phyloP scores from a whole-genome alignment of 2,797 vertebrate species.

The Synaphobranchus kaupii region DNA sequence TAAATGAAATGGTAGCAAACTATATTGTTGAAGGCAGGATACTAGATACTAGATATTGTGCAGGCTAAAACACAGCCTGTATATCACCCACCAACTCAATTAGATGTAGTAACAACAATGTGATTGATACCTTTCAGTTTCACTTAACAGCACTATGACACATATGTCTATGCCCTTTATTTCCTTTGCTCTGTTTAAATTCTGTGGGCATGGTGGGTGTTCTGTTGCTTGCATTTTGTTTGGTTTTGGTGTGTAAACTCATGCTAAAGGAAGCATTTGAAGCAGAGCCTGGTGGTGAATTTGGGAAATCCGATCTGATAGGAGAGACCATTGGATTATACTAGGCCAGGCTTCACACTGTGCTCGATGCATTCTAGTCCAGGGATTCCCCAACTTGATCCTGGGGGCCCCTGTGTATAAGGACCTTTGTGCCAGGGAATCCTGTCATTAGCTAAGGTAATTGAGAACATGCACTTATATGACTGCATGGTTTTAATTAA shows the following conservation, averaged over 20 bases:
- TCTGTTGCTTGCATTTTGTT: slow-evolving; percentile 54
- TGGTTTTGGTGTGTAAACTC: slow-evolving; percentile 18
- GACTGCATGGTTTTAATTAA: background rate
- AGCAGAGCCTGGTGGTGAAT: background rate
- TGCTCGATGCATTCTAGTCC: background rate
- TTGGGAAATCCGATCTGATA: background rate
- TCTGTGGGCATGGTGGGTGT: slow-evolving; percentile 59
- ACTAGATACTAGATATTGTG: background rate
- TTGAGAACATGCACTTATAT: background rate
- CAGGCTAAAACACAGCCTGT: slow-evolving; percentile 28
- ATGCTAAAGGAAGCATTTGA: slow-evolving; percentile 40
- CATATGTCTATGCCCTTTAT: slow-evolving; percentile 19
- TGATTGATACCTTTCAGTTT: slow-evolving; percentile 61
- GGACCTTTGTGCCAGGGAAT: background rate
- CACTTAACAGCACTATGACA: slow-evolving; percentile 61
- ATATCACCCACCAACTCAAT: slow-evolving; percentile 51
- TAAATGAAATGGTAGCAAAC: slow-evolving; percentile 35
- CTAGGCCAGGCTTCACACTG: background rate
- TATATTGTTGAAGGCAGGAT: slow-evolving; percentile 8
- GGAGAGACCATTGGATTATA: slow-evolving; percentile 44
- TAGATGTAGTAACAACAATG: slow-evolving; percentile 30
- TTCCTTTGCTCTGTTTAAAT: slow-evolving; percentile 68
- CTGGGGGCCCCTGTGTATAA: background rate
- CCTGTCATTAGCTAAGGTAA: background rate
- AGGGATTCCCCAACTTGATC: background rate